Evolutionary conservation across 2,113 vertebrate genomes (phyloP), one percentile per base, ranked within the genome.

Genomic region (Sinocyclocheilus grahami): DNA sequence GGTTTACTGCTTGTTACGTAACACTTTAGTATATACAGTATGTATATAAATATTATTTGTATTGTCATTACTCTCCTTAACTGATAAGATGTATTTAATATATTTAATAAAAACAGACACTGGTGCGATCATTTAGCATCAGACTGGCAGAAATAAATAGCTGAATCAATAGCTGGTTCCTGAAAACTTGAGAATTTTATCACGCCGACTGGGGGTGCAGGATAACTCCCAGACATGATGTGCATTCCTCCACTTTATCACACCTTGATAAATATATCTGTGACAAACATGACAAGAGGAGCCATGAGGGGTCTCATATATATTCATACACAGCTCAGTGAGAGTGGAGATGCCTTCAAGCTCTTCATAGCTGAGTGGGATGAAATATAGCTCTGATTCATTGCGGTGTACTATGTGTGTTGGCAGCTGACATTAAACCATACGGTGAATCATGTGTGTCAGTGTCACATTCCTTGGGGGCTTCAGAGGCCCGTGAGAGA

Each of bases 241-340:
- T 55, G 67, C 13, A 60, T 60, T 74, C 51, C 82, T 74, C 18
- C 30, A 58, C 67, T 83, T 83, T 83, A 74, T 83, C 82, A 83
- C 69, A 60, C 30, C 82, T 83, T 74, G 82, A 83, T 74, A 83
- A 83, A 83, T 83, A 83, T 83, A 55, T 83, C 65, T 58, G 12
- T 83, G 82, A 83, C 67, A 83, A 74, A 83, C 82, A 27, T 83
- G 82, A 83, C 82, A 74, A 74, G 69, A 83, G 33, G 51, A 74
- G 51, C 69, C 51, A 83, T 60, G 69, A 83, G 82, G 82, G 82
- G 67, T 83, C 69, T 58, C 82, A 74, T 83, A 83, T 83, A 83
- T 83, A 74, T 74, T 74, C 69, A 83, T 74, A 58, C 8, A 2
- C 16, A 82, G 63, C 80, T 63, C 46, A 71, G 80, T 3, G 48